phyloP scores from a whole-genome alignment of 2,888 invertebrate genomes.

The Noctua comes region DNA sequence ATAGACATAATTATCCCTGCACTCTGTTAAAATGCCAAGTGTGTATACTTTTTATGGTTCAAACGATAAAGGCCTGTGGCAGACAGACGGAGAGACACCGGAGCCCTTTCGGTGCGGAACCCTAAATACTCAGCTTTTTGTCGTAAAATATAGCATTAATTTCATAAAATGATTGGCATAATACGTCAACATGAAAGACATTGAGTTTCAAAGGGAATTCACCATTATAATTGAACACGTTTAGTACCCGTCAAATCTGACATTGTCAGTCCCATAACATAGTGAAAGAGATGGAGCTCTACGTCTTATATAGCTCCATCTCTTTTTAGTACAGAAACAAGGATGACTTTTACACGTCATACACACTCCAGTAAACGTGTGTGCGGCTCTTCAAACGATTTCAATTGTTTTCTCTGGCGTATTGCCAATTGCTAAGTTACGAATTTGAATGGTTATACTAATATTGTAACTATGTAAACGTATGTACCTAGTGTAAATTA shows the following conservation, averaged over 20 bases:
- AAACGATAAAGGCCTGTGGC: background rate
- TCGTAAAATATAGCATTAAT: background rate
- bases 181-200: background rate
- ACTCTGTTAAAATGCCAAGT: background rate
- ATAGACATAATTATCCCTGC: background rate
- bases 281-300: constrained; percentile 10
- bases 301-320: constrained; percentile 6
- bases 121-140: background rate
- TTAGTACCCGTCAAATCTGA: constrained; percentile 12
- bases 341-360: constrained; percentile 21
- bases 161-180: constrained; percentile 13
- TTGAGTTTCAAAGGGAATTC: constrained; percentile 2
- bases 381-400: constrained; percentile 6
- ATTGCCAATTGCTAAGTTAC: background rate
- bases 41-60: background rate
- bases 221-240: constrained; percentile 25
- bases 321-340: constrained; percentile 8
- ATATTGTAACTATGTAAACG: background rate
- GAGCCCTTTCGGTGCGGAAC: background rate
- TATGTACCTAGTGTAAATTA: background rate
- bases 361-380: background rate
- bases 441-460: background rate
- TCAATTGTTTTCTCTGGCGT: constrained; percentile 1
- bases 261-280: background rate
- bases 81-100: background rate